Percentiles rank a stretch among this genome's conserved stretches.
These are phyloP conservation scores for Meles meles DNA, from an alignment of 2,113 vertebrate species.

Conservation along the genomic window DNA sequence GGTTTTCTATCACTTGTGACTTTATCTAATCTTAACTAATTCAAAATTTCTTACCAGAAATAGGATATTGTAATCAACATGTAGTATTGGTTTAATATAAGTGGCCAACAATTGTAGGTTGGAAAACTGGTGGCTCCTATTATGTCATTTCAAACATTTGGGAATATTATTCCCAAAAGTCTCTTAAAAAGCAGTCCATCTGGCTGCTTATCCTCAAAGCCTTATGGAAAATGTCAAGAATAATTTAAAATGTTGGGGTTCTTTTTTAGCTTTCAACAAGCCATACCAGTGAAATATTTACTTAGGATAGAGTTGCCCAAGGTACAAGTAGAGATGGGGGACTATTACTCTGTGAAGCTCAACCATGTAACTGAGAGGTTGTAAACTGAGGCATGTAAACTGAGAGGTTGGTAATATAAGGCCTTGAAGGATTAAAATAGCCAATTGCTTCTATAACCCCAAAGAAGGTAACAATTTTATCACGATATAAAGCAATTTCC, in stretches of 20 bases:
- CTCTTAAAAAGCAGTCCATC: background rate
- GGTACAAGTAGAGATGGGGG: background rate
- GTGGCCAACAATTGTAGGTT: background rate
- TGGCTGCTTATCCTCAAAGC: background rate
- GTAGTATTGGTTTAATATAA: background rate
- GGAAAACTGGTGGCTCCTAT: background rate
- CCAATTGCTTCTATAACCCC: background rate
- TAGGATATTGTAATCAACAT: background rate
- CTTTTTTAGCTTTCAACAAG: background rate
- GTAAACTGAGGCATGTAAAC: slow-evolving; percentile 15
- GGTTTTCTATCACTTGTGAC: background rate
- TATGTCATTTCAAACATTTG: background rate
- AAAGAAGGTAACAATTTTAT: background rate
- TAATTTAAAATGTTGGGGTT: background rate
- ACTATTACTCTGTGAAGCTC: slow-evolving; percentile 16
- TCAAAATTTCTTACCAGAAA: background rate
- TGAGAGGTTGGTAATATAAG: background rate
- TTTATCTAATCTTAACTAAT: background rate
- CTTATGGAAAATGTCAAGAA: background rate
- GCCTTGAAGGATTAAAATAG: slow-evolving; percentile 4
- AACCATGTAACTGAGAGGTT: no score
- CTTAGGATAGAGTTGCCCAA: background rate
- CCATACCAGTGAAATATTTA: background rate
- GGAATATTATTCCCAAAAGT: background rate
- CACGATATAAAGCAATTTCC: background rate